Evolutionary conservation across 2,113 vertebrate species (phyloP).

Genomic region (Hyaena hyaena): DNA sequence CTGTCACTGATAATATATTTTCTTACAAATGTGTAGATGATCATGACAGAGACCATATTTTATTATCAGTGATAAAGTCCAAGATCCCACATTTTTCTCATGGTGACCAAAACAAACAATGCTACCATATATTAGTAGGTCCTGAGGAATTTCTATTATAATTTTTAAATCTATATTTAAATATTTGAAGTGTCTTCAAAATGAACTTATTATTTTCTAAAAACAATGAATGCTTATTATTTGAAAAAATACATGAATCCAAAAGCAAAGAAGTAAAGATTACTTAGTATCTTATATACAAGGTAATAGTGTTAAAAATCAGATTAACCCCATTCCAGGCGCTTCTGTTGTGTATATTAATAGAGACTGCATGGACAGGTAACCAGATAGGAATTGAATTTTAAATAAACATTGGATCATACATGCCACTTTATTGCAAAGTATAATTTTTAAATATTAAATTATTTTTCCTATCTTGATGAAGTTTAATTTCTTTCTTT

Average conservation of each 20-base stretch:
- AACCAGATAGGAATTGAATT: background rate
- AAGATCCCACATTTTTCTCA: constrained; percentile 7
- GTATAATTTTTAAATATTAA: background rate
- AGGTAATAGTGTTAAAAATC: background rate
- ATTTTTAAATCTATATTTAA: background rate
- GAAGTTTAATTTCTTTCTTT: constrained; percentile 28
- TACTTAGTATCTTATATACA: background rate
- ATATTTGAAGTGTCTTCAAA: constrained; percentile 3
- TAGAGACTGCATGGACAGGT: background rate
- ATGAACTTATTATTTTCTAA: background rate
- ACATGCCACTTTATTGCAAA: background rate
- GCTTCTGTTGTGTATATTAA: background rate
- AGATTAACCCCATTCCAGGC: background rate
- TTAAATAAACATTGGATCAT: background rate
- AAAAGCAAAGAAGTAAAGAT: background rate
- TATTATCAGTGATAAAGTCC: background rate
- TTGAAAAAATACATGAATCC: background rate
- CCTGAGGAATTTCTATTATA: background rate
- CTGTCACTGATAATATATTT: background rate
- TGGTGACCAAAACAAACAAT: background rate
- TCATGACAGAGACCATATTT: background rate
- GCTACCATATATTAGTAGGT: background rate
- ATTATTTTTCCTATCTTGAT: background rate
- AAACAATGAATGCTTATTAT: background rate
- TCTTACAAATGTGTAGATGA: background rate